Base-by-base conservation (phyloP, 2,113 vertebrate species). In the Gymnogyps californianus region DNA sequence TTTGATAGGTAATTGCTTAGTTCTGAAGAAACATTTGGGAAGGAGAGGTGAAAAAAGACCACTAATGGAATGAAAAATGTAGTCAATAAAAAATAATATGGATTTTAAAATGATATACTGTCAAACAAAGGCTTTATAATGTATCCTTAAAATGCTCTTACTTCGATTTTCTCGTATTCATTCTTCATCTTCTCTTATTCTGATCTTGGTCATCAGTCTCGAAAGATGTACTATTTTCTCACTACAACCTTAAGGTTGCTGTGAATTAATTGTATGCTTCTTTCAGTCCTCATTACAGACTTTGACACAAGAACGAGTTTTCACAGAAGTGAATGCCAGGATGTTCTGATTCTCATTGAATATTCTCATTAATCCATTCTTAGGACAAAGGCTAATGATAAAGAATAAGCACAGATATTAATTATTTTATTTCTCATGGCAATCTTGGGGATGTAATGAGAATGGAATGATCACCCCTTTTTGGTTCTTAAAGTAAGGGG, bases 331-430 rank as follows among this genome's bases (percentile, higher is more conserved):
- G 87, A 93, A n/a, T 91, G 54, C 83, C 36, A 78, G 94, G 75
- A 84, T 29, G 7, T 94, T 96, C 93, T 79, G 65, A 71, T 70
- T 81, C 61, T 94, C 96, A 95, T 96, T 95, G 95, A 96, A 96
- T 94, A 96, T 96, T 96, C 96, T 95, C 81, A 97, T 97, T 96
- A 93, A 96, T 84, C 83, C 95, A 96, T 96, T 96, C 87, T 92
- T 93, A 87, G 84, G 86, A 92, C 87, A 96, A 96, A 89, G 74
- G 83, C 55, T 97, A 91, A 85, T 95, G 76, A 95, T 87, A 96
- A 91, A 94, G 64, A 94, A 90, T 72, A 89, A 82, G 72, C 25
- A 91, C 29, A 85, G 88, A 89, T 95, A 95, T 96, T 94, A 93
- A 97, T 93, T 93, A 92, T 90, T 92, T 97, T 86, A 89, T 95